Evolutionary conservation across 2,113 vertebrate species (phyloP), one percentile per base, ranked within the genome.

Genomic region (Engystomops pustulosus): DNA sequence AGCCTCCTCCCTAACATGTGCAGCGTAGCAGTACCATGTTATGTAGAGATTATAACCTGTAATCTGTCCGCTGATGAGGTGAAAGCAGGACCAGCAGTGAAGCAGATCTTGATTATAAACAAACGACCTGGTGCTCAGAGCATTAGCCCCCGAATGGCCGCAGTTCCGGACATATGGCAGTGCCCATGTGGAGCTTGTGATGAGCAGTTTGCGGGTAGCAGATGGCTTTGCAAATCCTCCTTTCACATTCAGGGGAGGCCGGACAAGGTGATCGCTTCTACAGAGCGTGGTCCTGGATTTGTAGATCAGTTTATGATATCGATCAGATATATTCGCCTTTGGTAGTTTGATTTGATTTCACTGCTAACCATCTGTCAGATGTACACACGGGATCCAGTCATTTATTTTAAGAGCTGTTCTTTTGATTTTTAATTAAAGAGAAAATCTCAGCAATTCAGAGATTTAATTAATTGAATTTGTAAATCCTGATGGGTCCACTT

Each of bases 1-100:
- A n/a, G 9, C 23, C 23, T 11, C n/a, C n/a, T 10, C 3, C 10
- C 23, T 6, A 11, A 53, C 1, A 3, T 6, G 3, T 32, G 25
- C 32, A 32, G n/a, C 17, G 2, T 23, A 27, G 58, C 27, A 6
- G 25, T 5, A 27, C 45, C 9, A 25, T 9, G 15, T n/a, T 75
- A 20, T 36, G 41, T 23, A 11, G 60, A 49, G 41, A 80, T 80
- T 30, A 62, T 25, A 27, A 80, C 17, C 30, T 67, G 18, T 77
- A 77, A 77, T 77, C 49, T 38, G 51, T 38, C 75, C 12, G 18
- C 77, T 60, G 32, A 44, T 79, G 53, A 79, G 34, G 30, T 79
- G n/a, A 25, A 25, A 15, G 53, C 12, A 20, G 55, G 55, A 30
- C 23, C 45, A 30, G n/a, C 20, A 11, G 32, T 70, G 47, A 51